These are phyloP conservation scores for Drosophila sp. DNA, from an alignment of 1,140 invertebrate species.

Conservation along the genomic window DNA sequence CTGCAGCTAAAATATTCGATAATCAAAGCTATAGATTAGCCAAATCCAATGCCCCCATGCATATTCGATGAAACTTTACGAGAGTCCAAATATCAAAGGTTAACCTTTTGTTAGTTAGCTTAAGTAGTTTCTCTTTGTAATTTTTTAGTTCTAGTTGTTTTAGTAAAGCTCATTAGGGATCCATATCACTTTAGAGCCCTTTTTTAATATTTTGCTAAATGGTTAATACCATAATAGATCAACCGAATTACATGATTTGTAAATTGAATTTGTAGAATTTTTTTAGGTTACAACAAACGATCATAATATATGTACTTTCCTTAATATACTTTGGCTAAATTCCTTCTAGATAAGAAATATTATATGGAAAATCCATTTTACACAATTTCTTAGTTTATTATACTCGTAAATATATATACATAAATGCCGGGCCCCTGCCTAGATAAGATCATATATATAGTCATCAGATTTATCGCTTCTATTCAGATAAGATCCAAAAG, in stretches of 20 bases:
- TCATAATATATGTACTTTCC: no score
- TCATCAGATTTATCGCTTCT: background rate
- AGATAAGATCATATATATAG: background rate
- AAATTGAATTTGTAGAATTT: no score
- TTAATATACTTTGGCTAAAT: no score
- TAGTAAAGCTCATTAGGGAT: no score
- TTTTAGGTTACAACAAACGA: no score
- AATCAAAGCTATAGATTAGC: conserved; percentile 1
- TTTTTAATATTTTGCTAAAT: no score
- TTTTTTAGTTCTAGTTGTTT: background rate
- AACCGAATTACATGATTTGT: no score
- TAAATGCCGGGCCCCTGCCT: background rate
- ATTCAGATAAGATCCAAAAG: background rate
- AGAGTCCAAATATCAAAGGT: conserved; percentile 16
- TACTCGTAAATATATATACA: background rate
- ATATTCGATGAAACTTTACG: conserved; percentile 2
- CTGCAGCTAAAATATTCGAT: conserved; percentile 5
- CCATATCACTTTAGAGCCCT: no score
- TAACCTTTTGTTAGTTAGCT: background rate
- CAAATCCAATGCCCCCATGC: background rate
- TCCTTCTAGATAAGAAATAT: no score
- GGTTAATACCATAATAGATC: no score
- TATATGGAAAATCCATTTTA: no score
- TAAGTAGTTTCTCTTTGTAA: background rate
- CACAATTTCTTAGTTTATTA: no score